Base-by-base conservation (phyloP, 2,113 vertebrate genomes). In the Cranoglanis bouderius region DNA sequence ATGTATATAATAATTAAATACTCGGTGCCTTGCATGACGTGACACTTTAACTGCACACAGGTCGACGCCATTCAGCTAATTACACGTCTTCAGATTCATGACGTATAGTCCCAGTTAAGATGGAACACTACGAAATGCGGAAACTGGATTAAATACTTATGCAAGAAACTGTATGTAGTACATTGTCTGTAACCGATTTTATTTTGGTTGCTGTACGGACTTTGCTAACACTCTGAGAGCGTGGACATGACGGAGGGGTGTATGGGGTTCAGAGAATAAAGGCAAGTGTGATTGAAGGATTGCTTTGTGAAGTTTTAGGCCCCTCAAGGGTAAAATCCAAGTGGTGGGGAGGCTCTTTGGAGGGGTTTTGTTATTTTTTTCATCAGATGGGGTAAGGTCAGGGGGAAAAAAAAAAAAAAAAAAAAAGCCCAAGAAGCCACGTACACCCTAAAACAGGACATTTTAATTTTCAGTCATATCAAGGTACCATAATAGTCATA, bases 261-360 rank as follows among this genome's bases (percentile, higher is more conserved):
- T 49, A n/a, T 55, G 61, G 89, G 88, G 85, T 38, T 67, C 14
- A 26, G 21, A n/a, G 63, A 82, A 87, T 53, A 55, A 84, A 65
- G 75, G 85, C 83, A 82, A 87, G 88, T 80, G 77, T 89, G 92
- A 92, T 91, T 92, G 89, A 93, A 91, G 92, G 91, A 84, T 93
- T 93, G 94, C 92, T 94, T 95, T 94, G 93, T 94, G 93, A 92
- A 94, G 92, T 92, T 88, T 88, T 91, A 92, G 93, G 90, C 93
- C 92, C 94, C 92, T 92, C 89, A 89, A 86, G 90, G 88, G 78
- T 92, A 91, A 92, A 92, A 91, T 93, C 91, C 93, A 92, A 93
- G 81, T 91, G 90, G 92, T 92, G 57, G 92, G 90, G 90, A 85
- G 53, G 90, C 91, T 82, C 86, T 61, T 84, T 83, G 85, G 87